Evolutionary conservation across 2,113 vertebrate species (phyloP).

Genomic region (Scomber japonicus): DNA sequence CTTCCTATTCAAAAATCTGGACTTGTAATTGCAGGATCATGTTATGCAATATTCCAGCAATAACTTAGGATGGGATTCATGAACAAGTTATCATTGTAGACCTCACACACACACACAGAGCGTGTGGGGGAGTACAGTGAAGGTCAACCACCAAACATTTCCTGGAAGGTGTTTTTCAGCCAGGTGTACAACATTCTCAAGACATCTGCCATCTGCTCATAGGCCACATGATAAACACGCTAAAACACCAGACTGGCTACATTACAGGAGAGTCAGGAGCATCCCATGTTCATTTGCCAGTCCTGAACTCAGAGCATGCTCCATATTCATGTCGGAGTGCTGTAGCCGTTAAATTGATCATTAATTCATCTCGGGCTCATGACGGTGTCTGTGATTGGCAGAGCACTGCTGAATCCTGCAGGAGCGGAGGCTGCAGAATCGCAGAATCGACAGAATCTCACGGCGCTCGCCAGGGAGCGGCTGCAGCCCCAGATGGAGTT

Average conservation of each 20-base stretch:
- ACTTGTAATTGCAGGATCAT: conserved; percentile 3
- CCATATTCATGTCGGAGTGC: conserved; percentile 47
- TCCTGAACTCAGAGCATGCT: conserved; percentile 42
- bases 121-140: background rate
- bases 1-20: conserved; percentile 9
- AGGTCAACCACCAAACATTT: conserved; percentile 17
- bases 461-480: conserved; percentile 34
- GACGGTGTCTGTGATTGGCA: conserved; percentile 45
- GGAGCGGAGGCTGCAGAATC: conserved; percentile 35
- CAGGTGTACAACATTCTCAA: conserved; percentile 20
- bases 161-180: conserved; percentile 34
- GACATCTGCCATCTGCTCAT: background rate
- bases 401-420: conserved; percentile 29
- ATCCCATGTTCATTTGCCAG: conserved; percentile 8
- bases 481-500: conserved; percentile 34
- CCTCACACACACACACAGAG: conserved; percentile 2
- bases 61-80: background rate
- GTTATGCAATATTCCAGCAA: conserved; percentile 13
- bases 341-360: conserved; percentile 50
- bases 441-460: conserved; percentile 58
- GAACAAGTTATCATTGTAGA: background rate
- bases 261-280: conserved; percentile 3
- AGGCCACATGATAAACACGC: background rate
- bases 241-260: conserved; percentile 9
- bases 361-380: conserved; percentile 44